Conservation (phyloP, 64 coral and sea anemone species). For the Platygyra sinensis region DNA sequence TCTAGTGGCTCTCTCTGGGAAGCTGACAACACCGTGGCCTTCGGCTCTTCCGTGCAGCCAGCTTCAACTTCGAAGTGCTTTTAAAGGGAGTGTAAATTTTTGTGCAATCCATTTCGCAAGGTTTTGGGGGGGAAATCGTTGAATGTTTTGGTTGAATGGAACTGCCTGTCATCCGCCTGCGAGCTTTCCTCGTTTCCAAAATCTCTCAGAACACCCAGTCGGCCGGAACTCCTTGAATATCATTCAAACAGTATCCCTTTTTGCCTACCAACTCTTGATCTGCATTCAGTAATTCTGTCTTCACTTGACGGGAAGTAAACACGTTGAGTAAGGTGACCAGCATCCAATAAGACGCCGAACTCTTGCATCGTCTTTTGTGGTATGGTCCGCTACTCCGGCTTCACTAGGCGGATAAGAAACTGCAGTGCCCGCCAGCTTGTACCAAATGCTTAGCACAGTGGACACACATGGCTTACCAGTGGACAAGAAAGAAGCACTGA, state of each 20-base stretch:
- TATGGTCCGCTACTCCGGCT: slow-evolving; percentile 24
- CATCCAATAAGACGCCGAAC: slow-evolving; percentile 33
- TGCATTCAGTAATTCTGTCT: background rate
- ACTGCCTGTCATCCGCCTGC: background rate
- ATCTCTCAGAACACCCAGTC: background rate
- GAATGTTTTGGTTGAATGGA: background rate
- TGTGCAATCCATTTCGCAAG: slow-evolving; percentile 23
- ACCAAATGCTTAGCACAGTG: slow-evolving; percentile 52
- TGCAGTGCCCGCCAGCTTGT: background rate
- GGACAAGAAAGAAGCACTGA: slow-evolving; percentile 33
- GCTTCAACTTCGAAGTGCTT: background rate
- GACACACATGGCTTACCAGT: slow-evolving; percentile 52
- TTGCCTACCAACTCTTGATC: background rate
- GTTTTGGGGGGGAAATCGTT: slow-evolving; percentile 3
- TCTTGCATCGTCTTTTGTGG: background rate
- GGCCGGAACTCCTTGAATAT: background rate
- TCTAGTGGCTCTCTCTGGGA: background rate
- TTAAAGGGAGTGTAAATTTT: slow-evolving; percentile 8
- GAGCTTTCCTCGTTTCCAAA: slow-evolving; percentile 1
- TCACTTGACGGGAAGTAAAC: slow-evolving; percentile 2
- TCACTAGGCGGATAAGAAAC: slow-evolving; percentile 44
- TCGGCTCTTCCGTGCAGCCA: background rate
- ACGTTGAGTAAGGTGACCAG: background rate
- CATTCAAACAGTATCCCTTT: background rate
- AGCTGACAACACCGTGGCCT: background rate